These are phyloP conservation scores for Spea bombifrons DNA, from an alignment of 2,113 vertebrate species.

Conservation along the genomic window DNA sequence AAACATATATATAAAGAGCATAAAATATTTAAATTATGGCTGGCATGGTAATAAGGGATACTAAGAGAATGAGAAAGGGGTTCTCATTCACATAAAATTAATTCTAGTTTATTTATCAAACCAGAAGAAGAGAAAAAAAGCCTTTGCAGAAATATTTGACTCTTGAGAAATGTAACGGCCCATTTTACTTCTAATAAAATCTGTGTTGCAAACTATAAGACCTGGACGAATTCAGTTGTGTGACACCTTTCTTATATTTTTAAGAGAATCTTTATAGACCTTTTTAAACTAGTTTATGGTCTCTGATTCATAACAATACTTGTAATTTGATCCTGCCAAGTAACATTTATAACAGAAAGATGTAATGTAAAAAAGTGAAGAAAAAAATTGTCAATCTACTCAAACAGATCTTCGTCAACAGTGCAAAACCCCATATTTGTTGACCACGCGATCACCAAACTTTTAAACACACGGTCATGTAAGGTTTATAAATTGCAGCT, in stretches of 20 bases:
- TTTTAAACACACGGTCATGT: conserved; percentile 13
- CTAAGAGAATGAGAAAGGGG: too few relatives aligned
- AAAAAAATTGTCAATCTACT: neutral
- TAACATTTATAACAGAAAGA: neutral
- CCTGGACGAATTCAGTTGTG: neutral
- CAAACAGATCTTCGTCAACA: neutral
- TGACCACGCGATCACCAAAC: neutral
- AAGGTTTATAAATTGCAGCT: conserved; percentile 31
- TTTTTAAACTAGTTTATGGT: neutral
- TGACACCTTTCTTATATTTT: neutral
- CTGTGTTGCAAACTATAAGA: neutral
- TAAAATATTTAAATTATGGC: too few relatives aligned
- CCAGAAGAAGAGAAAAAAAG: too few relatives aligned
- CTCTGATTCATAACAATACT: neutral
- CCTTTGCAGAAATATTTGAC: conserved; percentile 1
- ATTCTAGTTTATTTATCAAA: too few relatives aligned
- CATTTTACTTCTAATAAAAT: neutral
- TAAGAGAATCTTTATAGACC: neutral
- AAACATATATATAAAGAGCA: too few relatives aligned
- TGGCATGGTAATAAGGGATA: too few relatives aligned
- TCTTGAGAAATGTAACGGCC: neutral
- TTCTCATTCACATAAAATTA: too few relatives aligned
- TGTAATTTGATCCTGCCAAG: neutral
- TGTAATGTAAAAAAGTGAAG: neutral
- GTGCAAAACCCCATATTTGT: neutral